These are phyloP conservation scores for Novumbra hubbsi DNA, from an alignment of 2,797 vertebrate species.

Conservation along the genomic window DNA sequence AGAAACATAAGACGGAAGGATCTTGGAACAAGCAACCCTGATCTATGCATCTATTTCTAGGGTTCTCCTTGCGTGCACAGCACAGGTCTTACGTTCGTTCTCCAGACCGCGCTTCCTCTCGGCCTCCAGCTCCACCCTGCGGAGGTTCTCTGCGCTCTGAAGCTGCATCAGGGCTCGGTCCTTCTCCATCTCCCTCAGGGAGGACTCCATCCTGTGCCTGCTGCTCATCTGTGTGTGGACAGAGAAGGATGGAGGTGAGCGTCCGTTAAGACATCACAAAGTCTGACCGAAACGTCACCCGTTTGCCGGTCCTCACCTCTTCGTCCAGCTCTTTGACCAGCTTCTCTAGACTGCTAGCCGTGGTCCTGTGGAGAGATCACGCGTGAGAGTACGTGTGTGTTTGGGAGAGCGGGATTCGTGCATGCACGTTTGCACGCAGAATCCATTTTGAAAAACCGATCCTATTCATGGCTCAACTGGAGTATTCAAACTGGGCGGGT, in stretches of 20 bases:
- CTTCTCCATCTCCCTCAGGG: constrained; percentile 87
- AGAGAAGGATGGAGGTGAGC: not conserved
- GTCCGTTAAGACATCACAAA: not conserved
- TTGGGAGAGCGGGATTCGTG: not conserved
- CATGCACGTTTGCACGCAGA: not conserved
- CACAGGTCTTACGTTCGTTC: constrained; percentile 80
- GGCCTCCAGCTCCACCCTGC: constrained; percentile 88
- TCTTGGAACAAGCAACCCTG: not conserved
- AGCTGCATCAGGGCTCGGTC: constrained; percentile 93
- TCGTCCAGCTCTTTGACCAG: constrained; percentile 93
- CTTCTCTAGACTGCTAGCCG: constrained; percentile 88
- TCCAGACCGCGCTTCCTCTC: constrained; percentile 91
- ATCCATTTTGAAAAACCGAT: too few relatives aligned
- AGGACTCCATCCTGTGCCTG: constrained; percentile 84
- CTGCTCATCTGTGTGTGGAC: constrained; percentile 78
- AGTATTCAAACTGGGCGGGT: not conserved
- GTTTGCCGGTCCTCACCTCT: constrained; percentile 75
- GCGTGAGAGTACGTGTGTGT: not conserved
- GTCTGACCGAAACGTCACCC: not conserved
- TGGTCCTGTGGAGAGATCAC: constrained; percentile 69
- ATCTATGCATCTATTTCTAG: not conserved
- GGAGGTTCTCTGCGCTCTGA: constrained; percentile 86
- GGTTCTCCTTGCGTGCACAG: not conserved
- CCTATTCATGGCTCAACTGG: too few relatives aligned
- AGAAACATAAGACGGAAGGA: not conserved